phyloP scores from a whole-genome alignment of 2,113 vertebrate genomes.

The Saccopteryx bilineata region DNA sequence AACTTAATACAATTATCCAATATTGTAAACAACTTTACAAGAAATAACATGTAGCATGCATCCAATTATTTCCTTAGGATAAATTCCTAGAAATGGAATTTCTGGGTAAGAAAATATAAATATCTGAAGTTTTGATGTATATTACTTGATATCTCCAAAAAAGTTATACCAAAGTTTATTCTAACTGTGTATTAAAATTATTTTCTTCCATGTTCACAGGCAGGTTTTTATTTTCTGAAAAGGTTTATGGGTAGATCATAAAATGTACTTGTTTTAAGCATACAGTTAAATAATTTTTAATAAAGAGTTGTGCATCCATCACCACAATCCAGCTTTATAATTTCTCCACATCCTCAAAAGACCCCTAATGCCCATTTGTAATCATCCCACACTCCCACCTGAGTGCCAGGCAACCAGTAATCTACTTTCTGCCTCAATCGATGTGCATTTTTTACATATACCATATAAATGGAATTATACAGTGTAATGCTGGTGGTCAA shows the following conservation, averaged over 20 bases:
- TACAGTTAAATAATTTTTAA: slow-evolving; percentile 12
- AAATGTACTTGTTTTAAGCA: neutral
- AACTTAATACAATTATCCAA: neutral
- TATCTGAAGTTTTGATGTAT: neutral
- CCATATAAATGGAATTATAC: neutral
- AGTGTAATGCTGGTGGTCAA: no score
- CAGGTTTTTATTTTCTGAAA: neutral
- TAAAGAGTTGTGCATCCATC: neutral
- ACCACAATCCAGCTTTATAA: neutral
- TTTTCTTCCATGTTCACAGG: slow-evolving; percentile 6
- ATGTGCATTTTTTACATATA: neutral
- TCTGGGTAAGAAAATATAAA: neutral
- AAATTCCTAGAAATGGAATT: neutral
- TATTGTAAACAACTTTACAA: neutral
- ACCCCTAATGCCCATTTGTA: neutral
- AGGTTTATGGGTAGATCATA: neutral
- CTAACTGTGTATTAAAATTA: neutral
- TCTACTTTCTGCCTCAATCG: neutral
- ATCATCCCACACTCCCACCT: neutral
- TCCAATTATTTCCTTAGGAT: neutral
- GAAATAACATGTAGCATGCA: neutral
- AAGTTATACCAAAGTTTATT: neutral
- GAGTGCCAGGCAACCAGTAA: neutral
- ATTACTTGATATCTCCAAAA: neutral
- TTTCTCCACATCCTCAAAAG: neutral